Conservation (phyloP, 2,113 vertebrate genomes). For the Gymnarchus niloticus region DNA sequence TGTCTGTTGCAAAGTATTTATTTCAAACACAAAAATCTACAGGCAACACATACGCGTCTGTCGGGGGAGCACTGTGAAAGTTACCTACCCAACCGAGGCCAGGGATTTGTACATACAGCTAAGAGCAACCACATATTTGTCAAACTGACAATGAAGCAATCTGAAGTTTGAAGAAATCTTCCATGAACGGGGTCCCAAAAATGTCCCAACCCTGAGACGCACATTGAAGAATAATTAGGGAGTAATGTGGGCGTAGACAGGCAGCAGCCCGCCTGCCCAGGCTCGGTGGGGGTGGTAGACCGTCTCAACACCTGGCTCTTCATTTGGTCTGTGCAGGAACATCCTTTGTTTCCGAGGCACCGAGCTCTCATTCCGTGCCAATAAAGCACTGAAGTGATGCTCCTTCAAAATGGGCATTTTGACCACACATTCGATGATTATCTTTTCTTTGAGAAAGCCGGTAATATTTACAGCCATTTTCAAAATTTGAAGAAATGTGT, state of each 20-base stretch:
- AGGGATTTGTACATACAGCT: background rate
- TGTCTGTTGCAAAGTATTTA: slow-evolving; percentile 9
- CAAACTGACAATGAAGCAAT: background rate
- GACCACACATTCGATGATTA: background rate
- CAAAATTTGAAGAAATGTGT: background rate
- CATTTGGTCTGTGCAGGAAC: background rate
- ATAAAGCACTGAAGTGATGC: background rate
- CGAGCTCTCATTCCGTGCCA: background rate
- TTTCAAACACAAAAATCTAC: background rate
- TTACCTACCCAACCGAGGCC: background rate
- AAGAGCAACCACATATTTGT: too few relatives aligned
- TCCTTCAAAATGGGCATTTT: background rate
- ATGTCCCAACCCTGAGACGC: background rate
- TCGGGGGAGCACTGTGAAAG: background rate
- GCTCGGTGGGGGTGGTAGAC: background rate
- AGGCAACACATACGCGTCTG: background rate
- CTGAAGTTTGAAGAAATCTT: background rate
- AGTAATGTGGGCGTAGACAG: background rate
- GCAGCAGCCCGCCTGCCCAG: background rate
- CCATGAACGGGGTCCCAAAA: background rate
- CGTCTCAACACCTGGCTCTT: background rate
- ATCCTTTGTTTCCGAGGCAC: background rate
- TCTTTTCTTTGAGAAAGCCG: background rate
- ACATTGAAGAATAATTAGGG: background rate
- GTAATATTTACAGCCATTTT: slow-evolving; percentile 5